Conservation (phyloP, 1,140 invertebrate species). For the Pseudoatta argentina region DNA sequence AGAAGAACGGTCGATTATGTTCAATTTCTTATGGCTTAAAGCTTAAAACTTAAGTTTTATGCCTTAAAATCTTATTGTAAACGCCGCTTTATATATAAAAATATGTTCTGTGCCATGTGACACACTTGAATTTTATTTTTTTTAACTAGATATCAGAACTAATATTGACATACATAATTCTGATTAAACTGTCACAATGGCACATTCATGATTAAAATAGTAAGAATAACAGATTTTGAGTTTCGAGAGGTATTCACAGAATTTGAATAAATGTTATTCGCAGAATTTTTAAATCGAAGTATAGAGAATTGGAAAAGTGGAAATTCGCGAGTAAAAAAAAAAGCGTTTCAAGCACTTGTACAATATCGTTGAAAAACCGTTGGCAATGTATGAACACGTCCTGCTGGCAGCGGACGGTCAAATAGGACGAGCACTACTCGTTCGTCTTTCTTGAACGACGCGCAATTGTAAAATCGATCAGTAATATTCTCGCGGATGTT, state of each 20-base stretch:
- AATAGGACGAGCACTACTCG: conserved; percentile 14
- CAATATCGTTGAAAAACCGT: conserved; percentile 28
- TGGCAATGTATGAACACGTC: conserved; percentile 29
- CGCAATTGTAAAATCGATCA: conserved; percentile 43
- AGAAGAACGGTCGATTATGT: no score
- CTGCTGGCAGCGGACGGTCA: conserved; percentile 4
- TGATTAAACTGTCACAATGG: no score
- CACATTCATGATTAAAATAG: no score
- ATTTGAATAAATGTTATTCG: not conserved
- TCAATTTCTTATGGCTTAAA: no score
- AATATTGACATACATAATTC: no score
- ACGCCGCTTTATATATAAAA: no score
- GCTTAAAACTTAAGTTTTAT: no score
- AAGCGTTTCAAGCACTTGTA: conserved; percentile 16
- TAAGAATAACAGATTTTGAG: not conserved
- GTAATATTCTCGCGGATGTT: conserved; percentile 30
- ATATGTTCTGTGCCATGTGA: no score
- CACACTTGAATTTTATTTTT: no score
- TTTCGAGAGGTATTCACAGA: not conserved
- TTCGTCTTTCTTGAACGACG: conserved; percentile 31
- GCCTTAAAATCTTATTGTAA: no score
- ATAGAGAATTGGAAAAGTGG: conserved; percentile 10
- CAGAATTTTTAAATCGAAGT: not conserved
- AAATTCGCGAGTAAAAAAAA: conserved; percentile 29
- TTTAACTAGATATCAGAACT: no score